These are phyloP conservation scores for Druon quercuslanigerum DNA, from an alignment of 1,140 invertebrate genomes.

Conservation along the genomic window DNA sequence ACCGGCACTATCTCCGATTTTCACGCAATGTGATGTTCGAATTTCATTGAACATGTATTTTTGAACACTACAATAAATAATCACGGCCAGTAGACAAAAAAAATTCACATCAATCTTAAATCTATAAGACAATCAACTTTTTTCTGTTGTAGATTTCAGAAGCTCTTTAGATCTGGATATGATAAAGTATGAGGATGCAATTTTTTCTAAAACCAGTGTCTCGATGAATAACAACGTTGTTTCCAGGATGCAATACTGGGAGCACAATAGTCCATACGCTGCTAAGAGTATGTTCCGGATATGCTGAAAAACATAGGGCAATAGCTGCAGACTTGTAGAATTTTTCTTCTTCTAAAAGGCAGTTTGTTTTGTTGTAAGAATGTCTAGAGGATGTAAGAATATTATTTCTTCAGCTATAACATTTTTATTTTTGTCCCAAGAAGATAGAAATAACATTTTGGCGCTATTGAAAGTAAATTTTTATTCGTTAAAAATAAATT, in stretches of 20 bases:
- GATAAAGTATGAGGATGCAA: no score
- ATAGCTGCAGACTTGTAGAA: neutral
- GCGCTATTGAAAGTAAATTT: no score
- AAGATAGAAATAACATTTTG: neutral
- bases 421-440: neutral
- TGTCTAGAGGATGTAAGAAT: neutral
- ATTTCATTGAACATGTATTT: no score
- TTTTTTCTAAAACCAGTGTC: no score
- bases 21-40: no score
- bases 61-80: neutral
- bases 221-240: neutral
- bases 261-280: no score
- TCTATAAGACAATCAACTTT: no score
- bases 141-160: no score
- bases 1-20: no score
- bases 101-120: no score
- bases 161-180: no score
- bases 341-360: neutral
- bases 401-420: neutral
- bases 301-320: slow-evolving; percentile 4
- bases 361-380: neutral
- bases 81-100: neutral
- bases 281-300: slow-evolving; percentile 10
- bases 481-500: no score
- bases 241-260: neutral